These are phyloP conservation scores for Pygoscelis antarcticus DNA, from an alignment of 2,113 vertebrate genomes.

Conservation along the genomic window DNA sequence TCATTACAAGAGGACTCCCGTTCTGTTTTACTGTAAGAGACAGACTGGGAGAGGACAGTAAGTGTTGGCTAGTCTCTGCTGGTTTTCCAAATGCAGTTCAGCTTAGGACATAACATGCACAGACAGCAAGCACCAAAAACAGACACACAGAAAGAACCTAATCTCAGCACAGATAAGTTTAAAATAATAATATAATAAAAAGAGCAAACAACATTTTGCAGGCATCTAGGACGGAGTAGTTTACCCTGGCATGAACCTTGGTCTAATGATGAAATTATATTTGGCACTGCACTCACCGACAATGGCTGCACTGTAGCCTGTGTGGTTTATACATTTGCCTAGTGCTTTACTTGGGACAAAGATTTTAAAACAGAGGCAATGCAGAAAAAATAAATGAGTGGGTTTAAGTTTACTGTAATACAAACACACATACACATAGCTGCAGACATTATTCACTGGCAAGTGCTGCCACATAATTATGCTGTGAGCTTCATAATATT, in stretches of 20 bases:
- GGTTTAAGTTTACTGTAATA: conserved; percentile 59
- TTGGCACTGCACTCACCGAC: conserved; percentile 26
- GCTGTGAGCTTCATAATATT: conserved; percentile 67
- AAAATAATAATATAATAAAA: conserved; percentile 59
- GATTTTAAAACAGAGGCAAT: conserved; percentile 49
- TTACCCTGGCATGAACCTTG: conserved; percentile 64
- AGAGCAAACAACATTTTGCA: conserved; percentile 55
- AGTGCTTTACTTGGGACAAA: conserved; percentile 54
- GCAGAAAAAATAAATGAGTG: not conserved
- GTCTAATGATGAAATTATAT: conserved; percentile 68
- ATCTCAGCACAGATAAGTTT: conserved; percentile 33
- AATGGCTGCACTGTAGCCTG: conserved; percentile 22
- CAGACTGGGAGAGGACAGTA: not conserved
- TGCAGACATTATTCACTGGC: conserved; percentile 74
- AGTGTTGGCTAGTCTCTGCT: not conserved
- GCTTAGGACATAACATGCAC: not conserved
- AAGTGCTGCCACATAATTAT: conserved; percentile 57
- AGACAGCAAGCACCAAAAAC: not conserved
- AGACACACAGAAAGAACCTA: not conserved
- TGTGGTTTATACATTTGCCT: conserved; percentile 35
- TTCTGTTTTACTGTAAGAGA: not conserved
- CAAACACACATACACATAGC: conserved; percentile 43
- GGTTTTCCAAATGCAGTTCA: not conserved
- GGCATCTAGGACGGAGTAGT: conserved; percentile 41
- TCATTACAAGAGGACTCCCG: conserved; percentile 20